Evolutionary conservation across 1,140 invertebrate species (phyloP).

Genomic region (Achatina immaculata): DNA sequence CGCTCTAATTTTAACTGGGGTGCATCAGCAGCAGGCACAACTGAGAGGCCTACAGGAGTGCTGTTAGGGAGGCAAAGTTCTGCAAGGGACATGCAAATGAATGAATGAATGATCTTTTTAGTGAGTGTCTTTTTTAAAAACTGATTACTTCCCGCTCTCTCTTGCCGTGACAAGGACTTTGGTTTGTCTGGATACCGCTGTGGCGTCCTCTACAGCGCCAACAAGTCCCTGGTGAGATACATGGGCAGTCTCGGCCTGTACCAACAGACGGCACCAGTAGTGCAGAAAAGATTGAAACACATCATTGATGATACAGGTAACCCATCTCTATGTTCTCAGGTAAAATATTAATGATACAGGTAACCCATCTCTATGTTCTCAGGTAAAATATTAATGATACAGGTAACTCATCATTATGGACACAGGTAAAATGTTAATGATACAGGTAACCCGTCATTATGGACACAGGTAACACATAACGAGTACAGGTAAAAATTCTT

Average conservation of each 20-base stretch:
- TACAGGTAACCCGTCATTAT: slow-evolving; percentile 25
- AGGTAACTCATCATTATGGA: slow-evolving; percentile 19
- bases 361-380: background rate
- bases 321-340: background rate
- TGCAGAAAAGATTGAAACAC: slow-evolving; percentile 39
- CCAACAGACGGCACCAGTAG: slow-evolving; percentile 37
- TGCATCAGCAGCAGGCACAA: too few species aligned
- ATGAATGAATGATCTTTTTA: too few species aligned
- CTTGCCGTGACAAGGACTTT: slow-evolving; percentile 36
- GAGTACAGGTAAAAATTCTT: background rate
- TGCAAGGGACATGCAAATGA: too few species aligned
- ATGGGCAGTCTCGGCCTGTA: slow-evolving; percentile 32
- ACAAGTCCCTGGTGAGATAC: slow-evolving; percentile 32
- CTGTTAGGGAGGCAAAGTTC: too few species aligned
- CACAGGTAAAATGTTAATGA: slow-evolving; percentile 14
- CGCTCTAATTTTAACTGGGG: too few species aligned
- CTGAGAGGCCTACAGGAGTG: too few species aligned
- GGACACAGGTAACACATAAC: background rate
- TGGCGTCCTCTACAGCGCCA: slow-evolving; percentile 38
- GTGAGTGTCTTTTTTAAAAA: too few species aligned
- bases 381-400: slow-evolving; percentile 21
- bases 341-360: slow-evolving; percentile 33
- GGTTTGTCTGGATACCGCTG: slow-evolving; percentile 45
- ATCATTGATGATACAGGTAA: slow-evolving; percentile 42
- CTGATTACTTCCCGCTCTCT: background rate